Percentiles rank a stretch among this genome's conserved stretches.
Conservation (phyloP, 2,888 invertebrate species). For the Cryptocephalus moraei region DNA sequence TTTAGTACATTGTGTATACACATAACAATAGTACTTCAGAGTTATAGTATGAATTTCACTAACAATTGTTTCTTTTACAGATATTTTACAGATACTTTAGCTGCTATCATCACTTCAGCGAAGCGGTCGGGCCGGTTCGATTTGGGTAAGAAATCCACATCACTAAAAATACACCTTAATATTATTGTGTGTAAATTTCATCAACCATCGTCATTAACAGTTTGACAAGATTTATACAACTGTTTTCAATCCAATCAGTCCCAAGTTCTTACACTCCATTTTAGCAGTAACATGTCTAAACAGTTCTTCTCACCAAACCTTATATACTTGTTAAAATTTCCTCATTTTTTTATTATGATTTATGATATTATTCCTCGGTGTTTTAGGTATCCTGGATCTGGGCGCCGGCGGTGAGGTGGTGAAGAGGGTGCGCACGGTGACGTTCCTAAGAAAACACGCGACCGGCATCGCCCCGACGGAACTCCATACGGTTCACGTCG, state of each 20-base stretch:
- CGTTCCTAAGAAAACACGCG: constrained; percentile 79
- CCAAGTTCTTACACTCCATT: no score
- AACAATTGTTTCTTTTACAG: constrained; percentile 36
- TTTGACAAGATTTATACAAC: no score
- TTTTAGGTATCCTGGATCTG: constrained; percentile 57
- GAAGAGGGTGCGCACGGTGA: constrained; percentile 67
- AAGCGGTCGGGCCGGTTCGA: constrained; percentile 93
- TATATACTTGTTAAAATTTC: no score
- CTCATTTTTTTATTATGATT: no score
- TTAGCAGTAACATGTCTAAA: no score
- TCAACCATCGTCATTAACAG: no score
- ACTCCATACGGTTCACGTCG: constrained; percentile 85
- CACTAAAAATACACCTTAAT: no score
- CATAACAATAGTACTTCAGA: no score
- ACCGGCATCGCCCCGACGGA: constrained; percentile 91
- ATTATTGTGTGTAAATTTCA: no score
- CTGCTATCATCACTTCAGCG: constrained; percentile 85
- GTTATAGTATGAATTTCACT: background rate
- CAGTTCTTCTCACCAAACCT: no score
- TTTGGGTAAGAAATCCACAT: constrained; percentile 51
- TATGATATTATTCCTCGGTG: background rate
- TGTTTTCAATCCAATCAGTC: no score
- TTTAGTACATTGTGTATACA: no score
- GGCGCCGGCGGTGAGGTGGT: constrained; percentile 95
- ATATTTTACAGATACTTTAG: constrained; percentile 93